phyloP scores from a whole-genome alignment of 2,888 invertebrate species.

The Leucophenga montana region DNA sequence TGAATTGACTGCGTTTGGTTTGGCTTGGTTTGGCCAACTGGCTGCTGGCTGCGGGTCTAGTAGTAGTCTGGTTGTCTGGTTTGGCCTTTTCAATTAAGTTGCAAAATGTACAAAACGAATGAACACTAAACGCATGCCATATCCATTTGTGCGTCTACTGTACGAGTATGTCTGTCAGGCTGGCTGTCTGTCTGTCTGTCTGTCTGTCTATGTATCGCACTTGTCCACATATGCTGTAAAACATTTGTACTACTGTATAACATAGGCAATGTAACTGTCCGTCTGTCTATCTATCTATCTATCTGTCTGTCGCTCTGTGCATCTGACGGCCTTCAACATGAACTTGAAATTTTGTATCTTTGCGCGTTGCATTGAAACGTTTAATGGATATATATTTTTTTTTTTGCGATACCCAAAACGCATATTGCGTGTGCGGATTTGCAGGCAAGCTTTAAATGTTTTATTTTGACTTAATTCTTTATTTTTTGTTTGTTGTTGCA shows the following conservation, averaged over 20 bases:
- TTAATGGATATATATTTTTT: constrained; percentile 42
- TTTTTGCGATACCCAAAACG: not conserved
- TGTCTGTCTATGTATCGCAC: not conserved
- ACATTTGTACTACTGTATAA: constrained; percentile 8
- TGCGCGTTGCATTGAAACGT: constrained; percentile 27
- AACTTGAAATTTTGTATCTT: constrained; percentile 53
- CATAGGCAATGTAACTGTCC: not conserved
- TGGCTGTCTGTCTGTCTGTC: not conserved
- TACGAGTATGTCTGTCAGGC: constrained; percentile 25
- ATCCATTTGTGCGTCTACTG: constrained; percentile 38
- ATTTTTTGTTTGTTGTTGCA: not conserved
- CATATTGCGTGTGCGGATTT: no score
- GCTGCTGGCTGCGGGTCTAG: constrained; percentile 42
- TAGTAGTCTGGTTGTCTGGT: constrained; percentile 34
- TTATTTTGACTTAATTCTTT: constrained; percentile 1
- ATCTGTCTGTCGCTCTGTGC: constrained; percentile 30
- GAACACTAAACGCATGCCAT: constrained; percentile 15
- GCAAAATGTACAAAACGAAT: constrained; percentile 46
- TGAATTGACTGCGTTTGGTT: constrained; percentile 30
- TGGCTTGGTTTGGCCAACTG: constrained; percentile 44
- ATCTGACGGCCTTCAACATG: constrained; percentile 57
- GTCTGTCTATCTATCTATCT: not conserved
- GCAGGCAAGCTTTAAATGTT: constrained; percentile 37
- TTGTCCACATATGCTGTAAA: constrained; percentile 11
- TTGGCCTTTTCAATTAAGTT: constrained; percentile 59